Conservation (phyloP, 2,797 vertebrate species). For the Dicrostonyx torquatus region DNA sequence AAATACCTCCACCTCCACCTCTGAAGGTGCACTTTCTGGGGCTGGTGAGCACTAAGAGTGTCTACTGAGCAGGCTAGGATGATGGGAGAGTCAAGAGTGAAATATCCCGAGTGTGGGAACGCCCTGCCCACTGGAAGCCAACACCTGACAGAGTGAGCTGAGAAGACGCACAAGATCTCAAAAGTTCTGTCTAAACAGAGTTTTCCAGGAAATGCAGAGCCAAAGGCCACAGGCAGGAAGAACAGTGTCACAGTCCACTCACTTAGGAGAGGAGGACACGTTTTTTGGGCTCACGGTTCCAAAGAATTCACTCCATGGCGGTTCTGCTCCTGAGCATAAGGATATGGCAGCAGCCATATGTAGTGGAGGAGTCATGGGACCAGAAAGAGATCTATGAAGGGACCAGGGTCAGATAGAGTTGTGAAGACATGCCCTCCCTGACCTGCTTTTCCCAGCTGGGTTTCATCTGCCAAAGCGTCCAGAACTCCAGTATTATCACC, state of each 20-base stretch:
- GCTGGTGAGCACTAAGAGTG: not conserved
- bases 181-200: not conserved
- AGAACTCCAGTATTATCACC: not conserved
- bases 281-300: not conserved
- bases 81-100: not conserved
- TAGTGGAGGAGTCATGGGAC: not conserved
- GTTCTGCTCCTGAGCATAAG: not conserved
- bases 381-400: not conserved
- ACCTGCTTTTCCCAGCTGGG: not conserved
- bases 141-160: not conserved
- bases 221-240: not conserved
- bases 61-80: not conserved
- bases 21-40: slow-evolving; percentile 18
- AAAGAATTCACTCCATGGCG: too few relatives aligned
- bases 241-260: not conserved
- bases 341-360: not conserved
- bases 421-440: not conserved
- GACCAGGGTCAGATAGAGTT: not conserved
- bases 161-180: slow-evolving; percentile 22
- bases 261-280: not conserved
- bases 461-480: not conserved
- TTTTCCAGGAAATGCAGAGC: not conserved
- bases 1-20: not conserved
- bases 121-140: not conserved
- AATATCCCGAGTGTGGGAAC: not conserved